Evolutionary conservation across 2,797 vertebrate genomes (phyloP).

Genomic region (Oceanodroma leucorhoa): DNA sequence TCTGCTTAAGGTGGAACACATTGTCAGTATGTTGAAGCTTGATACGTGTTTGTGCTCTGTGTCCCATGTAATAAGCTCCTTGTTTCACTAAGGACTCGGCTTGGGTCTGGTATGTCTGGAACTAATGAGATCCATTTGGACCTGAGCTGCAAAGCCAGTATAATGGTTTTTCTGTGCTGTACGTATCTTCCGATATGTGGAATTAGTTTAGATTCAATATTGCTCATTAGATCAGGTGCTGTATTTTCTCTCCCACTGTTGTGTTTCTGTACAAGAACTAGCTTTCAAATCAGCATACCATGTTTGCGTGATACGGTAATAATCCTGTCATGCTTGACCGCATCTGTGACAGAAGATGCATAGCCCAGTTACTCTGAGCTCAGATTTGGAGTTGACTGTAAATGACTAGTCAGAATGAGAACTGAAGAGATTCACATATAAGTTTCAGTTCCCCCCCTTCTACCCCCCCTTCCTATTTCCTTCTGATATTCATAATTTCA

Average conservation of each 20-base stretch:
- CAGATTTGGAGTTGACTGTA: not conserved
- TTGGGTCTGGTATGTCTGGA: not conserved
- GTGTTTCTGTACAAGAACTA: not conserved
- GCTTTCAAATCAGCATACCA: not conserved
- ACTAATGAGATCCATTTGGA: not conserved
- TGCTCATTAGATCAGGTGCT: not conserved
- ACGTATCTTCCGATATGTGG: fast-evolving
- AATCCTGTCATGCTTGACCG: not conserved
- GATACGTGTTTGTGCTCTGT: not conserved
- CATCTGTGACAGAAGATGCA: not conserved
- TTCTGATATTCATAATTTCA: not conserved
- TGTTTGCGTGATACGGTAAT: not conserved
- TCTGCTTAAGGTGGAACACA: not conserved
- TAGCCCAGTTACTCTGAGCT: not conserved
- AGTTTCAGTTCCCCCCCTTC: not conserved
- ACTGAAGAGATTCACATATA: not conserved
- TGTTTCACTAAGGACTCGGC: not conserved
- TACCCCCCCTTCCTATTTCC: not conserved
- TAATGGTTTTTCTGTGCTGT: not conserved
- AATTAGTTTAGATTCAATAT: not conserved
- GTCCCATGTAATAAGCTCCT: not conserved
- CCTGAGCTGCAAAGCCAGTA: not conserved
- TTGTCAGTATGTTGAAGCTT: not conserved
- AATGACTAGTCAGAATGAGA: not conserved
- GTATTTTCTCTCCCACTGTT: not conserved